phyloP scores from a whole-genome alignment of 92 coral and sea anemone species.

The Parazoanthus swiftii region DNA sequence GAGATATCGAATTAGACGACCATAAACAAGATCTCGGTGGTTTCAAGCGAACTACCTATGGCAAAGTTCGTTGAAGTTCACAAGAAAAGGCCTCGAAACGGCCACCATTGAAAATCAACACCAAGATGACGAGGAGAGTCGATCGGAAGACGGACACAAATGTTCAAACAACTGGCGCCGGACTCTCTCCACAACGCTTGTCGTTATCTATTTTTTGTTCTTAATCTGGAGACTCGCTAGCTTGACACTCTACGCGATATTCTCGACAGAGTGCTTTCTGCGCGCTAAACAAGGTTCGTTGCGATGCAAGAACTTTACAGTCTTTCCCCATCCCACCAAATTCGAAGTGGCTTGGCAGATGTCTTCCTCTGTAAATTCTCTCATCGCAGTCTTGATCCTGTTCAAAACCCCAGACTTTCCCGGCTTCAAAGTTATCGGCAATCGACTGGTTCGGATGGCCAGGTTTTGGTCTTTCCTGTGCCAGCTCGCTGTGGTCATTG shows the following conservation, averaged over 20 bases:
- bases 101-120: not conserved
- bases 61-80: not conserved
- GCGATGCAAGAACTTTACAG: conserved; percentile 76
- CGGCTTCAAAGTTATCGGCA: conserved; percentile 52
- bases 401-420: conserved; percentile 69
- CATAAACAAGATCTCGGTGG: not conserved
- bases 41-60: not conserved
- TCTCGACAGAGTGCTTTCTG: conserved; percentile 82
- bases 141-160: not conserved
- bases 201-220: conserved; percentile 55
- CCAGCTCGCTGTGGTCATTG: conserved; percentile 68
- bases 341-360: conserved; percentile 87
- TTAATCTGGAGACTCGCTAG: conserved; percentile 68
- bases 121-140: not conserved
- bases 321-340: conserved; percentile 67
- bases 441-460: conserved; percentile 61
- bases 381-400: conserved; percentile 58
- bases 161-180: not conserved
- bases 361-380: conserved; percentile 63
- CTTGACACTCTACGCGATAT: conserved; percentile 63
- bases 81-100: conserved; percentile 23
- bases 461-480: conserved; percentile 85
- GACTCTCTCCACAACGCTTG: not conserved
- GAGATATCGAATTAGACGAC: not conserved
- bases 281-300: conserved; percentile 81